Evolutionary conservation across 2,888 invertebrate species (phyloP), one percentile per base, ranked within the genome.

Genomic region (Drosophila sordidapex): DNA sequence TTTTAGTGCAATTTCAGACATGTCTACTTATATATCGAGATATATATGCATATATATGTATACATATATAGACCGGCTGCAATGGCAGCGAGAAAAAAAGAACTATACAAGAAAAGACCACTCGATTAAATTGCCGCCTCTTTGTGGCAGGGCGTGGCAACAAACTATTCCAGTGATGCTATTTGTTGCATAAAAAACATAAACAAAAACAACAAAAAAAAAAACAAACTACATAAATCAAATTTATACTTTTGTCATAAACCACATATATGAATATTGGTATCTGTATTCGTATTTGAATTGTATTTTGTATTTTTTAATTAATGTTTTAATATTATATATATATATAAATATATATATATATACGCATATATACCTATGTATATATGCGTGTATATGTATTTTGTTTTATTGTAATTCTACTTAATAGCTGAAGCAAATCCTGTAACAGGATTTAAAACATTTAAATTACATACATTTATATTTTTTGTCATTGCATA

Each of bases 391-490:
- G n/a, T 59, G 33, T 74, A 61, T 68, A 58, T 74, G 54, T 72
- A 58, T 43, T 74, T 59, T 69, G 70, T 67, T 73, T 66, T 63
- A 70, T 79, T 74, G 51, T 76, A 76, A 68, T 79, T 72, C 78
- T 88, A 86, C 87, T 88, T 86, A 83, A 89, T 87, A 86, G 85
- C 85, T 87, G 85, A 86, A 89, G 89, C 85, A 79, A 88, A 88
- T 89, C 91, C 91, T 90, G 89, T 78, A 89, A 90, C 85, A 88
- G 91, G 91, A 91, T 91, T 91, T 76, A 91, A 90, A 91, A 90
- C 83, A 89, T 76, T 74, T 76, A 70, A 61, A 70, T 69, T 74
- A 80, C 74, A 74, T 56, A 71, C 66, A 60, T 58, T 70, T 70
- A 70, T 68, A 65, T 51, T 69, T 74, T 56, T 74, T 67, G 63